Conservation (phyloP, 2,797 vertebrate genomes). For the Huso huso region DNA sequence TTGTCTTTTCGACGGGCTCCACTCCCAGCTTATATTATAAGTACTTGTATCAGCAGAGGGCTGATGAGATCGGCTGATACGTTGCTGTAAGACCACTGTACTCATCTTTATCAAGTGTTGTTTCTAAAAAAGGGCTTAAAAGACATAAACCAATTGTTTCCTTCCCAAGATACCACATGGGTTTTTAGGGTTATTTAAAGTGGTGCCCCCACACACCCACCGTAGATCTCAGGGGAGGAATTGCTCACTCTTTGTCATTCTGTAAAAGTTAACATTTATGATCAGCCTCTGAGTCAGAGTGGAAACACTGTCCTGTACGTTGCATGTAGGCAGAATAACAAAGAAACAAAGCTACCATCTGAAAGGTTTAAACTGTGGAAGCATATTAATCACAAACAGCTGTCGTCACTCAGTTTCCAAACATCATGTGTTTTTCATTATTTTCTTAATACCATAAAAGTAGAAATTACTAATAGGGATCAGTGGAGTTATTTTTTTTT, state of each 20-base stretch:
- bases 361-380: conserved; percentile 41
- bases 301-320: conserved; percentile 47
- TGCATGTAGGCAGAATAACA: conserved; percentile 17
- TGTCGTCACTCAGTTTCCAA: conserved; percentile 34
- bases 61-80: too few relatives aligned
- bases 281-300: conserved; percentile 54
- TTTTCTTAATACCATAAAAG: conserved; percentile 47
- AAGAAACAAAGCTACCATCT: conserved; percentile 8
- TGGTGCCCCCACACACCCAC: conserved; percentile 46
- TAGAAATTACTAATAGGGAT: conserved; percentile 49
- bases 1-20: too few relatives aligned
- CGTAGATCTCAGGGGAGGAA: conserved; percentile 43
- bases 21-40: too few relatives aligned
- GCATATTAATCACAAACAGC: conserved; percentile 41
- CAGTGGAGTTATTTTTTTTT: conserved; percentile 1
- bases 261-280: conserved; percentile 40
- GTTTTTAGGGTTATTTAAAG: conserved; percentile 33
- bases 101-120: too few relatives aligned
- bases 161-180: too few relatives aligned
- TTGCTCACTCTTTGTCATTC: conserved; percentile 11
- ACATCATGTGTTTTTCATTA: conserved; percentile 51
- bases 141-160: too few relatives aligned
- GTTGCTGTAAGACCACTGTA: too few relatives aligned
- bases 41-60: too few relatives aligned
- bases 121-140: too few relatives aligned